Evolutionary conservation across 2,888 invertebrate species (phyloP).

Genomic region (Coremacera marginata): DNA sequence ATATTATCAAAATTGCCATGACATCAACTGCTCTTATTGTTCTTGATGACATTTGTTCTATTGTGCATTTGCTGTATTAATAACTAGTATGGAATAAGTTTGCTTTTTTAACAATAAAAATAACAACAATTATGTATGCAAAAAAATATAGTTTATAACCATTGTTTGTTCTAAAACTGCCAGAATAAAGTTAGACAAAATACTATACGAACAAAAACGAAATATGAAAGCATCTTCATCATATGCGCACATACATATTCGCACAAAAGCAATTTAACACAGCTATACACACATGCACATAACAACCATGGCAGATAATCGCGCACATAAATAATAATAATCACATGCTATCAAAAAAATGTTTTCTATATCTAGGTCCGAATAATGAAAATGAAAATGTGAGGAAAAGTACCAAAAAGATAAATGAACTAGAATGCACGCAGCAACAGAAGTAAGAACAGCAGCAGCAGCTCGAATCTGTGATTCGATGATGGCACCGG

Average conservation of each 20-base stretch:
- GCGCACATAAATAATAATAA: slow-evolving; percentile 56
- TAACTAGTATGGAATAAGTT: too few relatives aligned
- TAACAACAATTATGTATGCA: background rate
- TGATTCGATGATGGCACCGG: background rate
- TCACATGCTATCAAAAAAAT: slow-evolving; percentile 47
- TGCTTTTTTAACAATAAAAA: background rate
- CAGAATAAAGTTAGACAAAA: too few relatives aligned
- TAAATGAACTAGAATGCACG: background rate
- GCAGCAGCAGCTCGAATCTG: too few relatives aligned
- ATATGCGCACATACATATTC: background rate
- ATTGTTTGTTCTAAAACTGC: too few relatives aligned
- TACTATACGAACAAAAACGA: background rate
- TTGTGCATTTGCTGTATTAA: too few relatives aligned
- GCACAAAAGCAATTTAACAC: background rate
- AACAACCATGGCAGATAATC: slow-evolving; percentile 48
- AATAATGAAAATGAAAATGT: slow-evolving; percentile 11
- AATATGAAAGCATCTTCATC: background rate
- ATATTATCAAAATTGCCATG: too few relatives aligned
- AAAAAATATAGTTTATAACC: background rate
- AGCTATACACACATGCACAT: background rate
- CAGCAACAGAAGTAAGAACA: background rate
- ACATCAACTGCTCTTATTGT: too few relatives aligned
- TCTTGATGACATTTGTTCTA: too few relatives aligned
- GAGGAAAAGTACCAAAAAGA: background rate
- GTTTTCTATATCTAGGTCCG: background rate